phyloP scores from a whole-genome alignment of 2,797 vertebrate genomes.

The Hapalemur alaotrensis region DNA sequence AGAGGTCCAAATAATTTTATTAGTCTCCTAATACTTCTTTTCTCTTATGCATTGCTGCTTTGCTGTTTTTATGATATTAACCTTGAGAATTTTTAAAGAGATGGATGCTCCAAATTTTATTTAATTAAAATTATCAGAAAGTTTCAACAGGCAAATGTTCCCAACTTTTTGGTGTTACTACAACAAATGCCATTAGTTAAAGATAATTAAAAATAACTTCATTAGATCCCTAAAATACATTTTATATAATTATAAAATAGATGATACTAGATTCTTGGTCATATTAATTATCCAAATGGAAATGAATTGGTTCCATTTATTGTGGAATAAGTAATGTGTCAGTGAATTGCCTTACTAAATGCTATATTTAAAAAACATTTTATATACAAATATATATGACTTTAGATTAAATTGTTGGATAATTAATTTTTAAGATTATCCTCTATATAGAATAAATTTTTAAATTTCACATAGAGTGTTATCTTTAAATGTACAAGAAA shows the following conservation, averaged over 20 bases:
- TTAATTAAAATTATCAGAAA: conserved; percentile 7
- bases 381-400: not conserved
- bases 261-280: not conserved
- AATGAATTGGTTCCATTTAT: not conserved
- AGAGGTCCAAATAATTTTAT: conserved; percentile 42
- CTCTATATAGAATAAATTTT: not conserved
- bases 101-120: not conserved
- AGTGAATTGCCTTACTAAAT: not conserved
- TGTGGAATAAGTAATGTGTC: not conserved
- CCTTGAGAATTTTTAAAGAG: conserved; percentile 27
- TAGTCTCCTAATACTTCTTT: conserved; percentile 35
- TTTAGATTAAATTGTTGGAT: not conserved
- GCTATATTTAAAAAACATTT: not conserved
- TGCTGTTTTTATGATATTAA: conserved; percentile 1
- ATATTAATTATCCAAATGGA: not conserved
- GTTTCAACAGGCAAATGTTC: not conserved
- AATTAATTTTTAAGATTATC: not conserved
- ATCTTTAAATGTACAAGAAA: not conserved
- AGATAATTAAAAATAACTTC: not conserved
- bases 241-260: not conserved
- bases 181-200: not conserved
- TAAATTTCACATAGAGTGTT: not conserved
- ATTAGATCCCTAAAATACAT: not conserved
- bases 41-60: conserved; percentile 14
- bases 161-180: not conserved